These are phyloP conservation scores for Heliconius ethilla DNA, from an alignment of 2,888 invertebrate species.

Conservation along the genomic window DNA sequence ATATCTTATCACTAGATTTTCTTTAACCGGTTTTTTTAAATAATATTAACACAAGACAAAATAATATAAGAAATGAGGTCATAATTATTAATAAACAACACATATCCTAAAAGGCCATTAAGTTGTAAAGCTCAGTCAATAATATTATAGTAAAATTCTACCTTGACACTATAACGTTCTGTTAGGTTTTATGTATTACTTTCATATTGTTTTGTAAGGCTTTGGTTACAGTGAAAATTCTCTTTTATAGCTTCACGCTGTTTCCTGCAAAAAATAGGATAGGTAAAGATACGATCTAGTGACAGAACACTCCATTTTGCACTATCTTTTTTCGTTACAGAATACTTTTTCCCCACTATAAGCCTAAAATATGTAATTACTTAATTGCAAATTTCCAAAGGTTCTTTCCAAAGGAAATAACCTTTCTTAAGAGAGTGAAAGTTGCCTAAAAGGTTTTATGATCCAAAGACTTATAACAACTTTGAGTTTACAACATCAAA, in stretches of 20 bases:
- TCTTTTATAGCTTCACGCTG: neutral
- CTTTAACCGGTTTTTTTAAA: too few relatives aligned
- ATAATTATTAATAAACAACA: slow-evolving; percentile 12
- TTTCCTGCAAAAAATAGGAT: neutral
- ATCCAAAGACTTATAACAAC: neutral
- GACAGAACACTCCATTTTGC: neutral
- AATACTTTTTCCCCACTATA: too few relatives aligned
- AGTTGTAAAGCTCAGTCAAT: slow-evolving; percentile 11
- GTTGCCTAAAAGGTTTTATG: neutral
- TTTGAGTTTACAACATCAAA: too few relatives aligned
- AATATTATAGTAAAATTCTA: slow-evolving; percentile 9
- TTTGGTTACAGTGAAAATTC: neutral
- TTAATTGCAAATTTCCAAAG: too few relatives aligned
- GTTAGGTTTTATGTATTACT: slow-evolving; percentile 9
- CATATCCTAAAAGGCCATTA: slow-evolving; percentile 14
- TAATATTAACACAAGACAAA: too few relatives aligned
- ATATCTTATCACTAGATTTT: too few relatives aligned
- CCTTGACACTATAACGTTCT: slow-evolving; percentile 7
- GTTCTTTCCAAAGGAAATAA: neutral
- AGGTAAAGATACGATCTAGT: neutral
- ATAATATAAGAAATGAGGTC: slow-evolving; percentile 5
- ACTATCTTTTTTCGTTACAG: too few relatives aligned
- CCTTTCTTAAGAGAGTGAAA: neutral
- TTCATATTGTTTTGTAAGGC: slow-evolving; percentile 3
- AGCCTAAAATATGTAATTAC: neutral